Percentiles rank a stretch among this genome's conserved stretches.
Conservation (phyloP, 2,888 invertebrate genomes). For the Schizaphis graminum region DNA sequence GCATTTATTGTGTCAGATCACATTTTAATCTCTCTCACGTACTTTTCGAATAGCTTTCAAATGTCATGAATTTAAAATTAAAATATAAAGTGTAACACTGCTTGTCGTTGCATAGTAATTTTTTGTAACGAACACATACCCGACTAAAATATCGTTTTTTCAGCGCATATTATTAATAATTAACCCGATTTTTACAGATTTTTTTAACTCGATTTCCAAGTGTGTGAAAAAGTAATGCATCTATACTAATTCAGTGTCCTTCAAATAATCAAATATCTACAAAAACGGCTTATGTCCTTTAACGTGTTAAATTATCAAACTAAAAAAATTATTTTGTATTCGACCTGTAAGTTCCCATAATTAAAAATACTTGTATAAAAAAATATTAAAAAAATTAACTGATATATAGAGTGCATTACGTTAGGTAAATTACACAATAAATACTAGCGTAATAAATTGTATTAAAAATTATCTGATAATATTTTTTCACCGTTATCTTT, state of each 20-base stretch:
- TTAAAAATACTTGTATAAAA: no score
- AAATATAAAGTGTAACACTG: background rate
- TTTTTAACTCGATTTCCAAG: background rate
- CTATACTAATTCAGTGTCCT: background rate
- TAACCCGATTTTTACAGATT: background rate
- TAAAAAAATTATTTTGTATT: no score
- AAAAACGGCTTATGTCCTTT: no score
- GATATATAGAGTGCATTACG: no score
- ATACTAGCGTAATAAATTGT: no score
- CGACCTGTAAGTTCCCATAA: no score
- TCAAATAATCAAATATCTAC: background rate
- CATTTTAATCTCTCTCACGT: background rate
- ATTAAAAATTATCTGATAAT: no score
- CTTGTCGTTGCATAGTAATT: background rate
- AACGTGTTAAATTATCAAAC: no score
- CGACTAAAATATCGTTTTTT: background rate
- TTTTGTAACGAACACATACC: background rate
- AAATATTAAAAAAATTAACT: no score
- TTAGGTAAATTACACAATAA: no score
- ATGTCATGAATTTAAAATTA: background rate
- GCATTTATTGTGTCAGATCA: background rate
- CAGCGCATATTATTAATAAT: background rate
- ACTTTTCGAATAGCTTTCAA: background rate
- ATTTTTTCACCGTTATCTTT: no score
- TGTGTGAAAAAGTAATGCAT: background rate